Base-by-base conservation (phyloP, 1,140 invertebrate genomes). In the Drosophila pachea region DNA sequence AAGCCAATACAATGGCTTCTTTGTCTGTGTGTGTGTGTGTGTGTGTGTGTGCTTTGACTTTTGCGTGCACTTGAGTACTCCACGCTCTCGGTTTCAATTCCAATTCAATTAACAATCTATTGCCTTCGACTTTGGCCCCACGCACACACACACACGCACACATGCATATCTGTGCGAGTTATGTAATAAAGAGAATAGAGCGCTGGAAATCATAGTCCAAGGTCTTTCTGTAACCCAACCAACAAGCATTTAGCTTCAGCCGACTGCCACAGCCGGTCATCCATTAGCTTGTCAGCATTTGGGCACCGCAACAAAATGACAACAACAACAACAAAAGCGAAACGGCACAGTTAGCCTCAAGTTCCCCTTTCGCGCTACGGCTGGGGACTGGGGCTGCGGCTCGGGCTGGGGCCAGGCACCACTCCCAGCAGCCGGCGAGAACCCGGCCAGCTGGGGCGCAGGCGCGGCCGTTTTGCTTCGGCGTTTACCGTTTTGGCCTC, bases 91-190 rank as follows among this genome's bases (percentile, higher is more conserved):
- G 33, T 68, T 71, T 68, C 76, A 68, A 53, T 76, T 81, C 55
- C 74, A 77, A 78, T 82, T 82, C 71, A 81, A 81, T 83, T 74
- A 82, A 72, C 64, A 76, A 75, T 56, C 78, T 81, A 75, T 73
- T 73, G 78, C 63, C 78, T 61, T 63, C 54, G 68, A 70, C 68
- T 70, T 70, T 59, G 62, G 62, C 68, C 62, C 54, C 61, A 35
- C 66, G 49, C 47, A 48, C 61, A 50, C 31, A 55, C 35, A 50
- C 60, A 52, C 14, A 49, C 49, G 54, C 55, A 33, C 12, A 36
- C 7, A 36, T 43, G 12, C 14, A n/a, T n/a, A n/a, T n/a, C 22
- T 22, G 22, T 22, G 22, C 33, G 53, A 74, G 68, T 83, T 83
- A 86, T 83, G 79, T 83, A 84, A 84, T 83, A 82, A 52, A 58